Evolutionary conservation across 2,888 invertebrate species (phyloP).

Genomic region (Archips crataeganus): DNA sequence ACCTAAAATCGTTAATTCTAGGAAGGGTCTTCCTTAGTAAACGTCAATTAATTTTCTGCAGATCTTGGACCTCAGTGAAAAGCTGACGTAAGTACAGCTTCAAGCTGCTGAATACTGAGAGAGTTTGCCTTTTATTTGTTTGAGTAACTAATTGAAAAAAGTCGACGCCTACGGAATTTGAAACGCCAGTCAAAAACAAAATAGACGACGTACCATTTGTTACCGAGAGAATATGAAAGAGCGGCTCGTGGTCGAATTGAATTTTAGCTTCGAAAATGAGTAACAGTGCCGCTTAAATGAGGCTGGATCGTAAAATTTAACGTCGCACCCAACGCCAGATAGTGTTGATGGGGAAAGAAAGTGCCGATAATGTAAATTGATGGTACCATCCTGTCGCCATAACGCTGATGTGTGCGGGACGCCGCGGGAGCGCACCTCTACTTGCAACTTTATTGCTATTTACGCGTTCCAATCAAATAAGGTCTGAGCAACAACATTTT

Average conservation of each 20-base stretch:
- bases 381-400: constrained; percentile 60
- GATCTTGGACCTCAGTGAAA: neutral
- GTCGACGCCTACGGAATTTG: constrained; percentile 32
- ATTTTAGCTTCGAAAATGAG: constrained; percentile 65
- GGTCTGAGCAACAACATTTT: neutral
- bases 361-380: constrained; percentile 81
- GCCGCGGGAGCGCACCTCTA: constrained; percentile 24
- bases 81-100: constrained; percentile 10
- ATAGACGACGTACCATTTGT: constrained; percentile 35
- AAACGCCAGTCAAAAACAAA: constrained; percentile 33
- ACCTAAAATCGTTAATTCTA: neutral
- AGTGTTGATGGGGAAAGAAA: constrained; percentile 77
- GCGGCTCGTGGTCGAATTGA: constrained; percentile 46
- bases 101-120: constrained; percentile 29
- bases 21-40: neutral
- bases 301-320: constrained; percentile 80
- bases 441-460: constrained; percentile 32
- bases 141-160: constrained; percentile 38
- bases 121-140: constrained; percentile 23
- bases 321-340: constrained; percentile 72
- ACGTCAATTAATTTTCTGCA: neutral
- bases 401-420: constrained; percentile 50
- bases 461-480: constrained; percentile 8
- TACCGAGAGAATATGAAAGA: constrained; percentile 37
- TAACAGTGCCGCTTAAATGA: constrained; percentile 74